Evolutionary conservation across 2,113 vertebrate species (phyloP).

Genomic region (Machaerirhynchus nigripectus): DNA sequence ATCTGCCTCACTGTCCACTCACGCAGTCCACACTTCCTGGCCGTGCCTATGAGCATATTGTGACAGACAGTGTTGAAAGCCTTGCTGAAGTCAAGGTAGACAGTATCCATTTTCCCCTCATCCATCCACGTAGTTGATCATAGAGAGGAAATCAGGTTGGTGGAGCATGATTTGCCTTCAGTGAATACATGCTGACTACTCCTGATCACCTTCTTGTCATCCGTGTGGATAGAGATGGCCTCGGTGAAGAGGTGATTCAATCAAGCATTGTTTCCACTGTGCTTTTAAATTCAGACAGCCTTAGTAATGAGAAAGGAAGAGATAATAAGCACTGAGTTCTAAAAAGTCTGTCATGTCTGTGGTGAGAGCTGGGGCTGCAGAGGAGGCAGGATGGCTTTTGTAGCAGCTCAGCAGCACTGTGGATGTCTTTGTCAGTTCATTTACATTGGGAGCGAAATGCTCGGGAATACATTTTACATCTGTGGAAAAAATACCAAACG

Average conservation of each 20-base stretch:
- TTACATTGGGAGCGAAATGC: neutral
- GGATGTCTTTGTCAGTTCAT: neutral
- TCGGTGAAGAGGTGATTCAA: neutral
- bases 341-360: neutral
- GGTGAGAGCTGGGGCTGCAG: neutral
- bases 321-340: neutral
- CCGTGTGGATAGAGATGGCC: accelerated
- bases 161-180: neutral
- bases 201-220: neutral
- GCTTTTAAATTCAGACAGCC: neutral
- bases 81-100: neutral
- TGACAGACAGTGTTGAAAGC: neutral
- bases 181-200: accelerated
- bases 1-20: neutral
- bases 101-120: neutral
- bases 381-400: neutral
- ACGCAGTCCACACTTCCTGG: neutral
- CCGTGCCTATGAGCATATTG: neutral
- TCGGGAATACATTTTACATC: neutral
- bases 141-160: neutral
- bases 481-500: neutral
- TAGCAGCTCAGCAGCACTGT: neutral
- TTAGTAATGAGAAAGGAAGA: neutral
- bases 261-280: neutral
- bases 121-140: neutral